These are phyloP conservation scores for Plebejus anna DNA, from an alignment of 2,888 invertebrate species.

Conservation along the genomic window DNA sequence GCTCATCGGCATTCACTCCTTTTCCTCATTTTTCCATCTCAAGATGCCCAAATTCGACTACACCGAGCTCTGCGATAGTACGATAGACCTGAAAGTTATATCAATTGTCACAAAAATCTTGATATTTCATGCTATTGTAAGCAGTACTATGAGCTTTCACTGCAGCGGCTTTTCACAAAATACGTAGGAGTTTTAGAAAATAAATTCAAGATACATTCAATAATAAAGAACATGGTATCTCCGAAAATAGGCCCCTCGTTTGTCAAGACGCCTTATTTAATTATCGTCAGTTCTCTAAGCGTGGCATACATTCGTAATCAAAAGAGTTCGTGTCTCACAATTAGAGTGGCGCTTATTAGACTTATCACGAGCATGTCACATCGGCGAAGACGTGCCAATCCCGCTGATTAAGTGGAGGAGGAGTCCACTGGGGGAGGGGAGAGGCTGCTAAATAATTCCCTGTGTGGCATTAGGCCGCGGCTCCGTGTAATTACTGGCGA, in stretches of 20 bases:
- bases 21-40: neutral
- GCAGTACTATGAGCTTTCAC: no score
- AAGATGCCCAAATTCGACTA: neutral
- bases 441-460: slow-evolving; percentile 20
- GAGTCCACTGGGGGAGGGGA: no score
- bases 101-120: neutral
- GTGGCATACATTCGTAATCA: neutral
- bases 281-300: neutral
- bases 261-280: neutral
- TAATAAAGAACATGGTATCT: neutral
- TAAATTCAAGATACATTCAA: neutral
- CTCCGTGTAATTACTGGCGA: slow-evolving; percentile 3
- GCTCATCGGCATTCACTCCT: neutral
- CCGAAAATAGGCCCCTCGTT: neutral
- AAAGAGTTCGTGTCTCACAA: slow-evolving; percentile 5
- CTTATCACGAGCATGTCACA: neutral
- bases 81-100: no score
- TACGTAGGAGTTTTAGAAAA: neutral
- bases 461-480: slow-evolving; percentile 8
- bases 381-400: neutral
- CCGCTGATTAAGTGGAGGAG: neutral
- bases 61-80: neutral
- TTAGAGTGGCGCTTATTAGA: slow-evolving; percentile 8
- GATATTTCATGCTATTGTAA: neutral
- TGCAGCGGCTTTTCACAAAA: neutral